phyloP scores from a whole-genome alignment of 2,888 invertebrate genomes.

The Calameuta filiformis region DNA sequence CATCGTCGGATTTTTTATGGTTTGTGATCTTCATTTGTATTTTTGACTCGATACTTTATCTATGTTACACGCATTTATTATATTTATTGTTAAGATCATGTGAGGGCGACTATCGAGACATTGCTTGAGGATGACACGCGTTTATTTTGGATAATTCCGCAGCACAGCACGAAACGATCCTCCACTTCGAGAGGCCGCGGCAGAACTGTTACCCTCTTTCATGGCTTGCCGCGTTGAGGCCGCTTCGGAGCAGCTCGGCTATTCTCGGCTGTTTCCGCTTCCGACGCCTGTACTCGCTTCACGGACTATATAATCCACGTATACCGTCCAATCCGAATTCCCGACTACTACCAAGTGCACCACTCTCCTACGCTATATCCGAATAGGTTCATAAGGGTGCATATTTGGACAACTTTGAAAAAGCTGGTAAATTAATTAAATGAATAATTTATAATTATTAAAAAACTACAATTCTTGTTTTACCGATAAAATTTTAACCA shows the following conservation, averaged over 20 bases:
- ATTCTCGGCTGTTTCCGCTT: conserved; percentile 31
- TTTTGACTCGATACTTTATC: not conserved
- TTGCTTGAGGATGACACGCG: not conserved
- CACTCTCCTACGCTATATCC: conserved; percentile 22
- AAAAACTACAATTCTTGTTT: too few relatives aligned
- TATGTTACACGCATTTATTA: not conserved
- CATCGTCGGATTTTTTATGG: not conserved
- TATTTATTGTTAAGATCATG: not conserved
- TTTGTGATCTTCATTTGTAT: not conserved
- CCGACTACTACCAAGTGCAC: conserved; percentile 7
- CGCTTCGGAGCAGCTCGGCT: conserved; percentile 38
- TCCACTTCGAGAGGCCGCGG: conserved; percentile 58
- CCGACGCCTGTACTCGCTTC: conserved; percentile 7
- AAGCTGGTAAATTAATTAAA: too few relatives aligned
- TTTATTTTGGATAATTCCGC: conserved; percentile 3
- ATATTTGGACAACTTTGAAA: not conserved
- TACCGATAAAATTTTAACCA: not conserved
- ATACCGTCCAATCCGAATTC: conserved; percentile 29
- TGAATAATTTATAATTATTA: too few relatives aligned
- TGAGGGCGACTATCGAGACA: not conserved
- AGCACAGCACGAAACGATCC: conserved; percentile 31
- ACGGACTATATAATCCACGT: conserved; percentile 26
- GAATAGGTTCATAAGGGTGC: conserved; percentile 26
- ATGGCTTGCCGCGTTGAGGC: conserved; percentile 52
- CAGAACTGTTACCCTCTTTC: conserved; percentile 58